A percentile compares a stretch with the other conserved stretches of the same genome.
Evolutionary conservation across 2,888 invertebrate genomes (phyloP).

Genomic region (Rhagonycha lutea): DNA sequence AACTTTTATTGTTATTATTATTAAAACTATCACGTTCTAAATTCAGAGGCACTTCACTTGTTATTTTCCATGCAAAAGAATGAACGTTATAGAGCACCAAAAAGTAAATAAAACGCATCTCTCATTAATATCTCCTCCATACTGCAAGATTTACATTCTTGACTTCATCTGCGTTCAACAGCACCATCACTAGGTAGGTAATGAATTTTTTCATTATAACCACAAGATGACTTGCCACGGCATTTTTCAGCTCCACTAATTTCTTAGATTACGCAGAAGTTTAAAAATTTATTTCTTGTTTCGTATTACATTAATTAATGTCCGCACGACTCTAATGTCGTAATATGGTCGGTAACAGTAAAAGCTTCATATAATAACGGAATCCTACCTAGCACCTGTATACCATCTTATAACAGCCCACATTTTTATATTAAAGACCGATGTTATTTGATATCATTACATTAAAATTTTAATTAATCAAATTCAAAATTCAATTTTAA

Average conservation of each 20-base stretch:
- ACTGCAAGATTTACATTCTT: slow-evolving; percentile 11
- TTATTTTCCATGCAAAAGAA: slow-evolving; percentile 20
- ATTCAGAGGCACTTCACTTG: slow-evolving; percentile 2
- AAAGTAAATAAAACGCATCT: slow-evolving; percentile 35
- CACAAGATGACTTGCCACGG: not conserved
- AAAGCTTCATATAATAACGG: slow-evolving; percentile 24
- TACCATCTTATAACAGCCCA: not conserved
- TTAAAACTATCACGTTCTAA: not conserved
- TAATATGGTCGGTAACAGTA: slow-evolving; percentile 16
- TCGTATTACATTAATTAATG: slow-evolving; percentile 6
- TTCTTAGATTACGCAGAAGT: slow-evolving; percentile 1
- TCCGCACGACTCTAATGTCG: not conserved
- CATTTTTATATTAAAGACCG: not conserved
- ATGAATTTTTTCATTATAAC: slow-evolving; percentile 5
- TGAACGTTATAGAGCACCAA: slow-evolving; percentile 31
- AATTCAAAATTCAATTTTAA: too few relatives aligned
- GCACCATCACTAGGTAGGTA: slow-evolving; percentile 7
- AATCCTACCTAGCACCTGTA: slow-evolving; percentile 3
- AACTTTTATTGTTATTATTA: not conserved
- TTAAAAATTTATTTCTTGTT: slow-evolving; percentile 15
- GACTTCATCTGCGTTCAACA: not conserved
- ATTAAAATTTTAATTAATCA: too few relatives aligned
- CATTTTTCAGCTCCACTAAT: slow-evolving; percentile 21
- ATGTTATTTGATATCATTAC: not conserved
- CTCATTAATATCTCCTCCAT: slow-evolving; percentile 34